Base-by-base conservation (phyloP, 2,888 invertebrate species). In the Drosophila longiperda region DNA sequence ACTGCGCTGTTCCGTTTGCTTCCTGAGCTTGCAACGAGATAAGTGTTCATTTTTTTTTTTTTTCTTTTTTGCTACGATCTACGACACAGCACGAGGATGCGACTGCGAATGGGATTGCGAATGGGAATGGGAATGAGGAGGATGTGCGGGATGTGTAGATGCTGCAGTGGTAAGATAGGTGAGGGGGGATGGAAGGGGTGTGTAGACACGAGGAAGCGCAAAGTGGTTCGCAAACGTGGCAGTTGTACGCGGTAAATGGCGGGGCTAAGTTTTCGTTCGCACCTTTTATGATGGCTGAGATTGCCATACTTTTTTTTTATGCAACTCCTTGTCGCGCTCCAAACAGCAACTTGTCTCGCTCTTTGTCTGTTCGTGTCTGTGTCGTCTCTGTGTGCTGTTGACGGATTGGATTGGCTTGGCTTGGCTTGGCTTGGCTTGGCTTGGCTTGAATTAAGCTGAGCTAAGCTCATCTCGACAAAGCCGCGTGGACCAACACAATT, bases 241-340 rank as follows among this genome's bases (percentile, higher is more conserved):
- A 60, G 65, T 60, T 61, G 64, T 50, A 29, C 50, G 62, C 71
- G 66, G 81, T 66, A 71, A 76, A 83, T 83, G 83, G 82, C 87
- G 75, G 66, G 66, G 68, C 70, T 62, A 74, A 69, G 64, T 75
- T 83, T 82, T 71, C 67, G 81, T 84, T 84, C 85, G 89, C 85
- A 87, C 88, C 87, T 87, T 84, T 89, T 87, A 84, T 84, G 88
- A 84, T 89, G 85, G 67, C 82, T 69, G 68, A 76, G 79, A 84
- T 89, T 89, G 89, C 89, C 76, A 87, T 87, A 87, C 87, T 87
- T 82, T 85, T 88, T 85, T 85, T 85, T 85, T 85, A 53, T 73
- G 64, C 53, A 55, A 38, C 50, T 58, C 52, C 40, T 34, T 55
- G 34, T 48, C 38, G 42, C 77, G 20, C 29, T 48, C 40, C 45